phyloP scores from a whole-genome alignment of 2,797 vertebrate species.

The Atherinosoma microstoma region DNA sequence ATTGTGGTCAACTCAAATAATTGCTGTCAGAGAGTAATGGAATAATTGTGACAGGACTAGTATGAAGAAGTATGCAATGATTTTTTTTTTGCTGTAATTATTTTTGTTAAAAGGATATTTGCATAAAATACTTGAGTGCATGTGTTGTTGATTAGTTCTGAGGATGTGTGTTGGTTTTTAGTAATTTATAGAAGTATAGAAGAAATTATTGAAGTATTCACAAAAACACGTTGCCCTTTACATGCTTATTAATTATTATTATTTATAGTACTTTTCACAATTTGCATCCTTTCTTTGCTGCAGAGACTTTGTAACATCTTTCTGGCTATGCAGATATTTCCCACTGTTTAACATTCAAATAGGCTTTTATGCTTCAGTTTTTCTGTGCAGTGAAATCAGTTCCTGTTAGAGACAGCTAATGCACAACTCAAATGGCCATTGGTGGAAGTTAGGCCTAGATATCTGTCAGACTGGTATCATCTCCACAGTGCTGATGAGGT shows the following conservation, averaged over 20 bases:
- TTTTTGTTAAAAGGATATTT: not conserved
- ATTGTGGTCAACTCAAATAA: not conserved
- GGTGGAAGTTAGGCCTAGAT: slow-evolving; percentile 23
- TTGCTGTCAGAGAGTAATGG: not conserved
- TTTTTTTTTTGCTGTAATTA: not conserved
- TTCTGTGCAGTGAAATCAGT: slow-evolving; percentile 3
- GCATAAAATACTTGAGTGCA: too few species aligned
- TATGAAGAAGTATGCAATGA: not conserved
- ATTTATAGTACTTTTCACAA: not conserved
- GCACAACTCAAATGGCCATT: slow-evolving; percentile 23
- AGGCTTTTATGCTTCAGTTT: not conserved
- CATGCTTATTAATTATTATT: not conserved
- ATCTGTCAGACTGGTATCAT: slow-evolving; percentile 36
- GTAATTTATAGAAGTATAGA: too few species aligned
- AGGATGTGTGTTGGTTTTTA: not conserved
- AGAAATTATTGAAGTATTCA: not conserved
- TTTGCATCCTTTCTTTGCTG: not conserved
- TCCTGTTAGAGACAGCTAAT: not conserved
- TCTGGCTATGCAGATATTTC: not conserved
- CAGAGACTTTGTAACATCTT: not conserved
- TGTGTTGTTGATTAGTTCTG: not conserved
- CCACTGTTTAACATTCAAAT: slow-evolving; percentile 7
- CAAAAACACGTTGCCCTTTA: not conserved
- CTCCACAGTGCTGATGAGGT: slow-evolving; percentile 36
- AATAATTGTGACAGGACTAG: not conserved